A percentile compares a stretch with the other conserved stretches of the same genome.
These are phyloP conservation scores for Epinotia nisella DNA, from an alignment of 2,888 invertebrate species.

Conservation along the genomic window DNA sequence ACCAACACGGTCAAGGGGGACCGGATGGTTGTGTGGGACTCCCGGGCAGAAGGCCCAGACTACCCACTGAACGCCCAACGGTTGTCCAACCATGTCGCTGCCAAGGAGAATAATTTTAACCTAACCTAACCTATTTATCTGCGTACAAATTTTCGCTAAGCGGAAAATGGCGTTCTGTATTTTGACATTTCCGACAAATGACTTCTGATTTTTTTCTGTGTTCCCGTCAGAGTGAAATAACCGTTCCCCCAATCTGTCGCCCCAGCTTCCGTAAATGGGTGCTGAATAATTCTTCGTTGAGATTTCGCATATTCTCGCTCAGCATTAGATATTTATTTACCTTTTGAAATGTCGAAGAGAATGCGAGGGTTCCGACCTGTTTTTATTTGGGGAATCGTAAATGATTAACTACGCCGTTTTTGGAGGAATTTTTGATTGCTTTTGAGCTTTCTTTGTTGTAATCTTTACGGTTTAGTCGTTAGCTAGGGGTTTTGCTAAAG, in stretches of 20 bases:
- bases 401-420: constrained; percentile 33
- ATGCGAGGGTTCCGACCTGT: constrained; percentile 30
- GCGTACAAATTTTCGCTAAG: too few species aligned
- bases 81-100: too few species aligned
- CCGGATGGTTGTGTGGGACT: too few species aligned
- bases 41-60: too few species aligned
- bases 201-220: too few species aligned
- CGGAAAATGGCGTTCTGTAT: too few species aligned
- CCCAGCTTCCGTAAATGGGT: constrained; percentile 46
- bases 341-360: constrained; percentile 42
- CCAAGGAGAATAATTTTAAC: too few species aligned
- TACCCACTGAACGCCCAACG: too few species aligned
- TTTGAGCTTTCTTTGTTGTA: constrained; percentile 19
- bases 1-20: too few species aligned
- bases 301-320: constrained; percentile 50
- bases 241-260: constrained; percentile 27
- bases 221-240: constrained; percentile 1
- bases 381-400: constrained; percentile 38
- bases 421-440: constrained; percentile 31
- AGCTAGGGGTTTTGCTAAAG: not conserved
- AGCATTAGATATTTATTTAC: constrained; percentile 44
- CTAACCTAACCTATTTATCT: too few species aligned
- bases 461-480: constrained; percentile 16
- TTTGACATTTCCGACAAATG: too few species aligned
- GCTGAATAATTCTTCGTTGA: constrained; percentile 49